Conservation (phyloP, 2,888 invertebrate genomes). For the Leptinotarsa peninsularis region DNA sequence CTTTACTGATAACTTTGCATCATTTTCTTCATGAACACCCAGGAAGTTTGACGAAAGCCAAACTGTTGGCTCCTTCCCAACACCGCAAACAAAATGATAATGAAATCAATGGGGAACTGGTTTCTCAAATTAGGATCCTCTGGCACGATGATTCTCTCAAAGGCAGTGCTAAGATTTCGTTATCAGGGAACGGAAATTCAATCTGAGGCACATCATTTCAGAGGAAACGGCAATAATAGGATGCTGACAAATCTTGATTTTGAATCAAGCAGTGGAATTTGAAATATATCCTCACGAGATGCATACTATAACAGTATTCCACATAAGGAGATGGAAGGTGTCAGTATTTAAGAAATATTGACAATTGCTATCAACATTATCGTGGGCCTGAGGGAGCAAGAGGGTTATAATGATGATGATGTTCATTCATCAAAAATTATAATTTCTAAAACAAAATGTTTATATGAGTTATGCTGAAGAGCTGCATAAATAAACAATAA, state of each 20-base stretch:
- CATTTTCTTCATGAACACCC: background rate
- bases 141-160: slow-evolving; percentile 1
- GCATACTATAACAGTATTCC: too few species aligned
- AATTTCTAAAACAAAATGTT: too few species aligned
- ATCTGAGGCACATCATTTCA: background rate
- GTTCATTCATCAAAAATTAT: too few species aligned
- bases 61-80: background rate
- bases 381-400: too few species aligned
- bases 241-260: background rate
- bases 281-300: too few species aligned
- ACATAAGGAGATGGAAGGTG: too few species aligned
- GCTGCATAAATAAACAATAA: too few species aligned
- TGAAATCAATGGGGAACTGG: slow-evolving; percentile 2
- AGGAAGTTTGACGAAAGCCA: slow-evolving; percentile 13
- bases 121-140: slow-evolving; percentile 3
- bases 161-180: slow-evolving; percentile 1
- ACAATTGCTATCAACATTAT: too few species aligned
- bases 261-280: background rate
- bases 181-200: background rate
- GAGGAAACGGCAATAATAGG: background rate
- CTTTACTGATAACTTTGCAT: background rate
- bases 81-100: slow-evolving; percentile 10
- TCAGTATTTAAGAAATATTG: too few species aligned
- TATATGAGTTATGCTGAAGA: too few species aligned
- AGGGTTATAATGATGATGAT: too few species aligned